Percentiles rank a stretch among this genome's conserved stretches.
phyloP scores from a whole-genome alignment of 2,113 vertebrate species.

The Cavia porcellus region DNA sequence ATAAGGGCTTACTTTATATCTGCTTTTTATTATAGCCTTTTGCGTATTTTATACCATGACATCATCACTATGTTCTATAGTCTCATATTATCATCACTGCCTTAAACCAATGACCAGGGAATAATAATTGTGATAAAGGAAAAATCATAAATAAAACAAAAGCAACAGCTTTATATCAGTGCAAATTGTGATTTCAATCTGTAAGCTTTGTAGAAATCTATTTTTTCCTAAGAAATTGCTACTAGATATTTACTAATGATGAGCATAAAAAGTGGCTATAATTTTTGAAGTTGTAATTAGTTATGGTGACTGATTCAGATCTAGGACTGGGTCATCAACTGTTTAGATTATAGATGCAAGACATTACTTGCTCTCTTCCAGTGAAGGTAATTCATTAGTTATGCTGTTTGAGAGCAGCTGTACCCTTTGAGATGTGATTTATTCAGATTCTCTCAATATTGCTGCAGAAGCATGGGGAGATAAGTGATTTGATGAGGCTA shows the following conservation, averaged over 20 bases:
- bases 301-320: constrained; percentile 75
- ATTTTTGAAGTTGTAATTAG: constrained; percentile 86
- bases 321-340: constrained; percentile 79
- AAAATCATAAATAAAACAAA: not conserved
- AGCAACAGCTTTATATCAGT: not conserved
- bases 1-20: not conserved
- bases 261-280: constrained; percentile 80
- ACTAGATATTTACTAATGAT: constrained; percentile 83
- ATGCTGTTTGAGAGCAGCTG: constrained; percentile 88
- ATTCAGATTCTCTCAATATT: constrained; percentile 86
- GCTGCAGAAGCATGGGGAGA: constrained; percentile 79
- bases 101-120: not conserved
- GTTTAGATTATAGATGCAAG: constrained; percentile 78
- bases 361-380: constrained; percentile 79
- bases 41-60: not conserved
- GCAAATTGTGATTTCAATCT: not conserved
- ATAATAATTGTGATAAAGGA: constrained; percentile 2
- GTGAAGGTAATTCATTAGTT: constrained; percentile 88
- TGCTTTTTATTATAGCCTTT: not conserved
- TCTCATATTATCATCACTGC: not conserved
- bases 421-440: constrained; percentile 87
- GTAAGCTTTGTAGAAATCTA: not conserved
- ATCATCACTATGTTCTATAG: not conserved
- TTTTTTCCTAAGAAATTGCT: constrained; percentile 57
- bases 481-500: constrained; percentile 88